phyloP scores from a whole-genome alignment of 2,113 vertebrate species.

The Pedetes capensis region DNA sequence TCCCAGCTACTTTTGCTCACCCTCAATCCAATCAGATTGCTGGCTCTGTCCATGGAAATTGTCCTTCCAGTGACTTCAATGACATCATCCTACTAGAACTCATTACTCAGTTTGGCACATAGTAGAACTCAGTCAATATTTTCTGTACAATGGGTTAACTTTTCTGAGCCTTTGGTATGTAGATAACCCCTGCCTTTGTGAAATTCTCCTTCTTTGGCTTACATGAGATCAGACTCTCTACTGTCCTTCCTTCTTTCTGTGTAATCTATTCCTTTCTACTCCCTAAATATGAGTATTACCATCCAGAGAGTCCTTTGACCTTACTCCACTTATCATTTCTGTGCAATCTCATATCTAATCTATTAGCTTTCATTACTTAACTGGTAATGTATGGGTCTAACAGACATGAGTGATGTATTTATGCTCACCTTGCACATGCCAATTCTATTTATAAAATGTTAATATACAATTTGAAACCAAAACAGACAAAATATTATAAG shows the following conservation, averaged over 20 bases:
- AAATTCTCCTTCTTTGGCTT: neutral
- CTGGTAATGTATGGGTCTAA: too few species aligned
- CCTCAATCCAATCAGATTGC: neutral
- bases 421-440: too few species aligned
- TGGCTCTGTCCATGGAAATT: neutral
- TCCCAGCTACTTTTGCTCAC: neutral
- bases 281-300: neutral
- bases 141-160: neutral
- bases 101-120: neutral
- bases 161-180: neutral
- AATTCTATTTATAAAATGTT: too few species aligned
- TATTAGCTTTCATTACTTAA: neutral
- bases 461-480: too few species aligned
- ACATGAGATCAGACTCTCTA: neutral
- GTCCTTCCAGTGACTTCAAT: neutral
- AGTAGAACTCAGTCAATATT: neutral
- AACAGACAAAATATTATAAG: too few species aligned
- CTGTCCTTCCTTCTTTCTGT: neutral
- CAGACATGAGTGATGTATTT: too few species aligned
- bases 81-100: neutral
- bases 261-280: neutral
- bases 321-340: neutral
- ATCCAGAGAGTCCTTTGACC: neutral
- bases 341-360: neutral
- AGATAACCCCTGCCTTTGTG: neutral